Base-by-base conservation (phyloP, 2,888 invertebrate species). In the Urechis unicinctus region DNA sequence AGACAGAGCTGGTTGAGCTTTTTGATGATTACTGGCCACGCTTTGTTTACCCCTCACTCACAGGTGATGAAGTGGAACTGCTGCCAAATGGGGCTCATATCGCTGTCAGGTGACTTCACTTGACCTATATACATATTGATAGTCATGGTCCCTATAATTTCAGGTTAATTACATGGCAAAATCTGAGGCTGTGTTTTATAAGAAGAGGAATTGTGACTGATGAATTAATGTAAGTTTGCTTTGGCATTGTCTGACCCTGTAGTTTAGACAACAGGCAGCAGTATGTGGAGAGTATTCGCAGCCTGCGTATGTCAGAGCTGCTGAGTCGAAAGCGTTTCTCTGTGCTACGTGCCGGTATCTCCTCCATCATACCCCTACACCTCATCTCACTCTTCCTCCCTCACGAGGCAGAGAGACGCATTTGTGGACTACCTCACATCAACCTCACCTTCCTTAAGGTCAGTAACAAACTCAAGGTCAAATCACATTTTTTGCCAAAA, bases 381-480 rank as follows among this genome's bases (percentile, higher is more conserved):
- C 60, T 76, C 29, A 58, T 74, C 30, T 58, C 64, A 13, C 60
- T 76, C 36, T 60, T 74, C 61, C 66, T 74, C 3, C 72, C 75
- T 0, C 30, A 51, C 3, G 76, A 77, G 58, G 53, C 72, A 58
- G 72, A 77, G 55, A 60, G 74, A 25, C 56, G 74, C 44, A 71
- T 70, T 1, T 74, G 75, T 66, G 76, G 76, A 3, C 58, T 71
- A 45, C 73, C 75, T 6, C 61, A 62, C 30, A 70, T 77, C 21
- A 68, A 73, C 55, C 62, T 76, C 3, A 68, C 73, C 56, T 76
- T 75, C 52, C 65, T 77, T 2, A 75, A 75, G 70, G 74, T 75
- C 55, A 61, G 57, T 47, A 45, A 9, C 17, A 17, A 36, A 17
- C 36, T n/a, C n/a, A n/a, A n/a, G n/a, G n/a, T n/a, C n/a, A n/a